Conservation (phyloP, 2,888 invertebrate genomes). For the Strigamia maritima region DNA sequence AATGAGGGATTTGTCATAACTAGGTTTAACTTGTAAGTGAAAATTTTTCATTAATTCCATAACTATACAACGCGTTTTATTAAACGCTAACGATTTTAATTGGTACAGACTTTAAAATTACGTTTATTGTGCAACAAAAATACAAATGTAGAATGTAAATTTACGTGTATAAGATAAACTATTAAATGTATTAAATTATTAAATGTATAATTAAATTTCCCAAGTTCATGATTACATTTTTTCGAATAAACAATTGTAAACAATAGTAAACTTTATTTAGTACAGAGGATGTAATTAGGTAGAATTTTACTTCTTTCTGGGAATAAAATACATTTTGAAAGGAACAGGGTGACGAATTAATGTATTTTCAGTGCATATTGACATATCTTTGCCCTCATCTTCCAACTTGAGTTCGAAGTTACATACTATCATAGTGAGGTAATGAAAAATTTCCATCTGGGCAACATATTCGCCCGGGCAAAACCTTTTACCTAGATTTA, state of each 20-base stretch:
- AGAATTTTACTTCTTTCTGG: background rate
- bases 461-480: constrained; percentile 35
- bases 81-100: background rate
- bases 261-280: background rate
- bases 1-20: background rate
- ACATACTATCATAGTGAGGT: background rate
- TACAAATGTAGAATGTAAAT: too few relatives aligned
- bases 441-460: constrained; percentile 1
- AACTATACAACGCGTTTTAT: background rate
- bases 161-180: too few relatives aligned
- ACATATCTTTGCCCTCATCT: constrained; percentile 17
- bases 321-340: background rate
- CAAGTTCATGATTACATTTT: background rate
- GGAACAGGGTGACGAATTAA: background rate
- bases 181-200: too few relatives aligned
- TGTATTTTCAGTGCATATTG: background rate
- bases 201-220: too few relatives aligned
- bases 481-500: constrained; percentile 12
- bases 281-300: too few relatives aligned
- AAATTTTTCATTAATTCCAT: background rate
- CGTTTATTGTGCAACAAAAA: too few relatives aligned
- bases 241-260: background rate
- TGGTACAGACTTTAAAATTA: too few relatives aligned
- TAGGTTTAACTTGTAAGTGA: background rate
- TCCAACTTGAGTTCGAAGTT: background rate